A percentile compares a stretch with the other conserved stretches of the same genome.
phyloP scores from a whole-genome alignment of 2,888 invertebrate genomes.

The Podabrus alpinus region DNA sequence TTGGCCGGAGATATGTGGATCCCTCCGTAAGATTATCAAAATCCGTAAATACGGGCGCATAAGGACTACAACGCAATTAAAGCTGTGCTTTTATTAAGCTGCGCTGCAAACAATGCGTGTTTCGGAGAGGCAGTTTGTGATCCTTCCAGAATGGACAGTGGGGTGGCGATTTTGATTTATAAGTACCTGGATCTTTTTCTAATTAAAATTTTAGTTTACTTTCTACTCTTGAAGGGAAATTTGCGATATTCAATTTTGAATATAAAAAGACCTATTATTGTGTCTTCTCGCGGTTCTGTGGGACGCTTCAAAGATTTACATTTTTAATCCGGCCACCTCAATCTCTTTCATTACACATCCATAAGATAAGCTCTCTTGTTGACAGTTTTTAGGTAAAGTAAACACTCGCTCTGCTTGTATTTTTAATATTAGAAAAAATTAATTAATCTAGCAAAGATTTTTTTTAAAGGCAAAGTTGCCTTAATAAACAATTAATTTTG shows the following conservation, averaged over 20 bases:
- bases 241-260: constrained; percentile 14
- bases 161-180: constrained; percentile 47
- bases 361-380: constrained; percentile 18
- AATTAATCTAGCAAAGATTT: constrained; percentile 14
- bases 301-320: constrained; percentile 17
- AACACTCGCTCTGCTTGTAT: constrained; percentile 3
- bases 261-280: constrained; percentile 15
- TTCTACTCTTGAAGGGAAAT: constrained; percentile 19
- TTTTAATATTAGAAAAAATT: constrained; percentile 9
- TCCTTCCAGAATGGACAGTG: constrained; percentile 48
- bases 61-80: constrained; percentile 48
- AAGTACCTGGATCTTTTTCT: constrained; percentile 53
- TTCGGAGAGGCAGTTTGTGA: constrained; percentile 46
- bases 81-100: constrained; percentile 53
- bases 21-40: constrained; percentile 47
- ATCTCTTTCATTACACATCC: constrained; percentile 1
- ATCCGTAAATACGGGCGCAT: constrained; percentile 32
- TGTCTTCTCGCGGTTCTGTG: constrained; percentile 18
- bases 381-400: constrained; percentile 14
- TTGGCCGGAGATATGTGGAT: constrained; percentile 53
- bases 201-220: constrained; percentile 52
- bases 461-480: constrained; percentile 12
- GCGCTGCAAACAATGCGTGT: constrained; percentile 52
- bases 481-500: constrained; percentile 26
- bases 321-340: constrained; percentile 20